Evolutionary conservation across 2,113 vertebrate species (phyloP).

Genomic region (Melanerpes aurifrons): DNA sequence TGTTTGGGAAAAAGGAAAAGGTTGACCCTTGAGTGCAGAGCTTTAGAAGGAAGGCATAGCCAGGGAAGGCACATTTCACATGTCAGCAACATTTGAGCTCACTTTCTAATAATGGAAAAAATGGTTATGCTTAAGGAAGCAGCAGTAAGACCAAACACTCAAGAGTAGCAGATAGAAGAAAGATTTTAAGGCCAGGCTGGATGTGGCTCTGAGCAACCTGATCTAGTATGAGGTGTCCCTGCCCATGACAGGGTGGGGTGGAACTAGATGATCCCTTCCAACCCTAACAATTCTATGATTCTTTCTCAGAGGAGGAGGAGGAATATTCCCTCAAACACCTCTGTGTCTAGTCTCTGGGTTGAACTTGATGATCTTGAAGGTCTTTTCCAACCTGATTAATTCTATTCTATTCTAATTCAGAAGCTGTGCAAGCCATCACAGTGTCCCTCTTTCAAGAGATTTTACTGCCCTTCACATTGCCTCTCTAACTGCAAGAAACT

Average conservation of each 20-base stretch:
- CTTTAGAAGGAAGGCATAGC: not conserved
- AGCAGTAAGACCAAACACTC: not conserved
- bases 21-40: slow-evolving; percentile 27
- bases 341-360: not conserved
- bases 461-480: not conserved
- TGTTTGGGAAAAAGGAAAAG: slow-evolving; percentile 52
- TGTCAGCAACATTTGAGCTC: not conserved
- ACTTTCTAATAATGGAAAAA: not conserved
- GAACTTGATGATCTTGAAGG: too few species aligned
- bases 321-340: not conserved
- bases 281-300: too few species aligned
- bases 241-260: too few species aligned
- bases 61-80: not conserved
- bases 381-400: too few species aligned
- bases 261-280: too few species aligned
- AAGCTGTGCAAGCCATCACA: not conserved
- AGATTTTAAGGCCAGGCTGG: not conserved
- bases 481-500: not conserved
- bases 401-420: not conserved
- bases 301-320: not conserved
- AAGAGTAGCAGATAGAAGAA: not conserved
- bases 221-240: too few species aligned
- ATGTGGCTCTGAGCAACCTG: too few species aligned
- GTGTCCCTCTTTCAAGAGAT: not conserved
- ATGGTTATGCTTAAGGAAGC: not conserved